A percentile compares a stretch with the other conserved stretches of the same genome.
Conservation (phyloP, 1,140 invertebrate species). For the Cherax quadricarinatus region DNA sequence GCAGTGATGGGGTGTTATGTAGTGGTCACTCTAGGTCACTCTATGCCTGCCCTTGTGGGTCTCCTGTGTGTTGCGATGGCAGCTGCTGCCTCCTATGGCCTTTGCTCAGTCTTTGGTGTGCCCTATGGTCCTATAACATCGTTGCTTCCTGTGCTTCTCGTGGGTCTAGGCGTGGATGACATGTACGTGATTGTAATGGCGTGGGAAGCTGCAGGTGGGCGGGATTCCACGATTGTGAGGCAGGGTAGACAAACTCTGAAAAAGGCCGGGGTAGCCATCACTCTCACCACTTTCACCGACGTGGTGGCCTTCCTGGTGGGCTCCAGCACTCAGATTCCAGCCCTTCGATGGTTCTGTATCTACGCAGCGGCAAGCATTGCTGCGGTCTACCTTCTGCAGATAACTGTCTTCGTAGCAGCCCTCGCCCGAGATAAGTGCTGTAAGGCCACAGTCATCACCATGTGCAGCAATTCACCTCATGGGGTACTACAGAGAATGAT, state of each 20-base stretch:
- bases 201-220: conserved; percentile 73
- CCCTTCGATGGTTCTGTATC: conserved; percentile 79
- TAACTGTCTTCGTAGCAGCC: conserved; percentile 80
- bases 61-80: conserved; percentile 85
- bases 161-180: conserved; percentile 88
- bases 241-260: conserved; percentile 78
- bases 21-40: conserved; percentile 79
- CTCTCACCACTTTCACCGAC: conserved; percentile 83
- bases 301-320: conserved; percentile 83
- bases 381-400: conserved; percentile 79
- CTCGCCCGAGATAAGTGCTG: conserved; percentile 79
- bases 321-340: conserved; percentile 79
- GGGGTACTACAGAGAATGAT: background rate
- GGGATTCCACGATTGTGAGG: conserved; percentile 74
- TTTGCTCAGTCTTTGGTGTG: conserved; percentile 86
- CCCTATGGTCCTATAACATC: conserved; percentile 89
- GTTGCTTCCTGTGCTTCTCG: conserved; percentile 87
- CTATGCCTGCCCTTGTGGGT: conserved; percentile 78
- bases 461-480: background rate
- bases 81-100: conserved; percentile 83
- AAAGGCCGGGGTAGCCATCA: conserved; percentile 82
- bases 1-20: conserved; percentile 80
- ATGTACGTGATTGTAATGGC: conserved; percentile 87
- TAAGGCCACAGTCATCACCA: conserved; percentile 73
- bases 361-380: conserved; percentile 79